A percentile compares a stretch with the other conserved stretches of the same genome.
Evolutionary conservation across 2,797 vertebrate genomes (phyloP).

Genomic region (Falco columbarius): DNA sequence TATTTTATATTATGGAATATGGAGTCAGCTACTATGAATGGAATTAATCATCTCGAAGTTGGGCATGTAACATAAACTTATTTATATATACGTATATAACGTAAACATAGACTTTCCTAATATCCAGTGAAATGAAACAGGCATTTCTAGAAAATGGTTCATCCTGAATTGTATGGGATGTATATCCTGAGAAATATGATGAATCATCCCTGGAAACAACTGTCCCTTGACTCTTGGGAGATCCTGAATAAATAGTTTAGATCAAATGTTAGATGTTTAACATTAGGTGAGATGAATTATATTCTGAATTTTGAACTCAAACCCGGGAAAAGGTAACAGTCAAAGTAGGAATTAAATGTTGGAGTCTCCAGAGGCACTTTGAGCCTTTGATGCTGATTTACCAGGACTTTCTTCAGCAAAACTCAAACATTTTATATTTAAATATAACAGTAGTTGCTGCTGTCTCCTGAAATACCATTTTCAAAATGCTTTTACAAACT

Average conservation of each 20-base stretch:
- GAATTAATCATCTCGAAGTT: background rate
- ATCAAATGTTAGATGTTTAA: background rate
- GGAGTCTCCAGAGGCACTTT: background rate
- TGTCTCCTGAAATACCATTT: background rate
- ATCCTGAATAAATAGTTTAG: background rate
- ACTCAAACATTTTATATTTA: background rate
- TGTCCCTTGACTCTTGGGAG: background rate
- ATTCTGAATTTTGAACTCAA: background rate
- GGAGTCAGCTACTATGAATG: background rate
- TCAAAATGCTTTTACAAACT: background rate
- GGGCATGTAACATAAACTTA: background rate
- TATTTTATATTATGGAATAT: background rate
- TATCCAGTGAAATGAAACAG: background rate
- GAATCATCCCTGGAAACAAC: background rate
- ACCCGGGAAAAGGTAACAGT: background rate
- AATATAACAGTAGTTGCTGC: background rate
- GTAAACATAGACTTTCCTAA: background rate
- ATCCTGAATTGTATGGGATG: background rate
- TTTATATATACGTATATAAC: background rate
- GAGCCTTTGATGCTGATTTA: background rate
- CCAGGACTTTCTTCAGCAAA: background rate
- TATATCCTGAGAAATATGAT: background rate
- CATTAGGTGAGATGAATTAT: background rate
- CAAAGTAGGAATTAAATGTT: background rate
- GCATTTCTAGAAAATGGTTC: background rate